Evolutionary conservation across 1,140 invertebrate genomes (phyloP).

Genomic region (Drosophila sulfurigaster): DNA sequence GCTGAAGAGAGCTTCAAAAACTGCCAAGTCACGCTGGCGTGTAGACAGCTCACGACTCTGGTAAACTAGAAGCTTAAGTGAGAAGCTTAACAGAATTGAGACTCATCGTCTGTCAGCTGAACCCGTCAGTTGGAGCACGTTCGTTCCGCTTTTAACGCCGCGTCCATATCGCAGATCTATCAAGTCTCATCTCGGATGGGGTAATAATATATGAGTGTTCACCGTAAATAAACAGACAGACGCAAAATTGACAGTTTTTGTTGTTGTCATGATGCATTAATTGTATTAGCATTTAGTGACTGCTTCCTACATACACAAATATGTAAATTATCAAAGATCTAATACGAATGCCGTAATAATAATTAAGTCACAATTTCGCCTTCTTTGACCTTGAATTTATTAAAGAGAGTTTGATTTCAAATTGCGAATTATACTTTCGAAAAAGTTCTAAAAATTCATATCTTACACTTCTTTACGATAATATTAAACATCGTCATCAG

Average conservation of each 20-base stretch:
- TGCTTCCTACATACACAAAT: slow-evolving; percentile 30
- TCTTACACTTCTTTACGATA: no score
- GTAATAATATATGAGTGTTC: slow-evolving; percentile 46
- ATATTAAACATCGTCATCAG: neutral
- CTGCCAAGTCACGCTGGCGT: slow-evolving; percentile 25
- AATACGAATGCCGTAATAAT: slow-evolving; percentile 3
- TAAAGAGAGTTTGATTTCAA: neutral
- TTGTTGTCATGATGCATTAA: slow-evolving; percentile 33
- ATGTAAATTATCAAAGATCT: neutral
- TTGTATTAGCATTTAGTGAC: slow-evolving; percentile 38
- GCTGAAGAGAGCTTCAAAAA: slow-evolving; percentile 15
- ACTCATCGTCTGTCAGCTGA: slow-evolving; percentile 11
- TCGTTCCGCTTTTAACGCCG: slow-evolving; percentile 41
- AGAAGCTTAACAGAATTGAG: slow-evolving; percentile 10
- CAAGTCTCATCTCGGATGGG: slow-evolving; percentile 21
- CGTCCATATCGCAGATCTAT: slow-evolving; percentile 48
- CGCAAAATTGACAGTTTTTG: neutral
- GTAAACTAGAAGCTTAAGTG: neutral
- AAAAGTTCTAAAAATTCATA: neutral
- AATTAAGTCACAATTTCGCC: slow-evolving; percentile 5
- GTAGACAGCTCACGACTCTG: slow-evolving; percentile 14
- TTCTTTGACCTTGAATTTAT: neutral
- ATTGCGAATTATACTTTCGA: neutral
- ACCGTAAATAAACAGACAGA: slow-evolving; percentile 9
- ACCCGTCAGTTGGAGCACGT: slow-evolving; percentile 44